A percentile compares a stretch with the other conserved stretches of the same genome.
phyloP scores from a whole-genome alignment of 2,797 vertebrate species.

The Poliocrania exsul region DNA sequence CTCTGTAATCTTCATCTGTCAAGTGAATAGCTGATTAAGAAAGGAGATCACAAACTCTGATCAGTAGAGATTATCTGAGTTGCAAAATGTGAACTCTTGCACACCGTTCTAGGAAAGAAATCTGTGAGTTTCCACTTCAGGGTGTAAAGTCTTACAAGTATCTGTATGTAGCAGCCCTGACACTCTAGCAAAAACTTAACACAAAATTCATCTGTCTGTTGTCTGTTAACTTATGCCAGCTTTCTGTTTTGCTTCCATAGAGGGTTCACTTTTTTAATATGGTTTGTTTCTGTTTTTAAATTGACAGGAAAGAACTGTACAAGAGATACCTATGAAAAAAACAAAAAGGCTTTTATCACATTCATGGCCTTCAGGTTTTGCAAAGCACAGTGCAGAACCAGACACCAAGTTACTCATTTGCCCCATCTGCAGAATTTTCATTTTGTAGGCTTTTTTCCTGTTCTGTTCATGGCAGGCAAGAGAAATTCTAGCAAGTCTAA shows the following conservation, averaged over 20 bases:
- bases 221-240: not conserved
- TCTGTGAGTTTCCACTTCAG: not conserved
- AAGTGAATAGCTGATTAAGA: conserved; percentile 27
- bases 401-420: not conserved
- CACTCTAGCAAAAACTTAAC: not conserved
- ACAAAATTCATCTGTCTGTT: not conserved
- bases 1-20: conserved; percentile 22
- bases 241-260: not conserved
- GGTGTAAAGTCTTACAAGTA: not conserved
- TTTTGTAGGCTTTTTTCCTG: not conserved
- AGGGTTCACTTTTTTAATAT: not conserved
- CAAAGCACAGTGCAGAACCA: not conserved
- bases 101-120: not conserved
- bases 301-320: not conserved
- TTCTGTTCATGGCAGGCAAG: not conserved
- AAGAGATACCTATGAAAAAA: not conserved
- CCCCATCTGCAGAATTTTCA: not conserved
- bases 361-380: not conserved
- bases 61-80: not conserved
- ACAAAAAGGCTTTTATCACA: not conserved
- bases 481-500: not conserved
- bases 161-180: not conserved
- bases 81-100: not conserved
- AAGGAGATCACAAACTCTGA: not conserved
- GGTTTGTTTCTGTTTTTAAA: not conserved